These are phyloP conservation scores for Notothenia rossii DNA, from an alignment of 2,113 vertebrate species.

Conservation along the genomic window DNA sequence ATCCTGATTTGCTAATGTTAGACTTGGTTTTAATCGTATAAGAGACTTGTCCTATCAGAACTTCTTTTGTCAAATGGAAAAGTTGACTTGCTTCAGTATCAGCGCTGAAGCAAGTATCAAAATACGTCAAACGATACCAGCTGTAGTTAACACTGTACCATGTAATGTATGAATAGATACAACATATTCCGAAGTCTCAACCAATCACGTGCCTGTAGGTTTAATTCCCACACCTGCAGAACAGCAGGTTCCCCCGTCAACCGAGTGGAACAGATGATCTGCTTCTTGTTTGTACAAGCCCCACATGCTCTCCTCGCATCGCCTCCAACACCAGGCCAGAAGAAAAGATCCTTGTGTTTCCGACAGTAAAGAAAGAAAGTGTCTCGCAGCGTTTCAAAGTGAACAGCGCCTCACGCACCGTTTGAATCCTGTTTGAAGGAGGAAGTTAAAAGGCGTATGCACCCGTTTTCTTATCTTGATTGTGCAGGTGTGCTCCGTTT, in stretches of 20 bases:
- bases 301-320: constrained; percentile 15
- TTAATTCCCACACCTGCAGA: constrained; percentile 11
- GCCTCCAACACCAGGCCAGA: neutral
- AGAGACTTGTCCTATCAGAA: neutral
- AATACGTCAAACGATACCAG: neutral
- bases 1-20: neutral
- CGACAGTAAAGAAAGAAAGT: neutral
- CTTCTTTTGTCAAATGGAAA: neutral
- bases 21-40: neutral
- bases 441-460: neutral
- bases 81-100: neutral
- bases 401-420: neutral
- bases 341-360: too few species aligned
- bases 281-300: constrained; percentile 41
- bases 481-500: constrained; percentile 13
- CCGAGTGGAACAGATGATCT: constrained; percentile 38
- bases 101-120: neutral
- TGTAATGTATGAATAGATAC: neutral
- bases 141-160: neutral
- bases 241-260: neutral
- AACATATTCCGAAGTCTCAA: neutral
- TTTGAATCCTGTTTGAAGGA: constrained; percentile 2
- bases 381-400: neutral
- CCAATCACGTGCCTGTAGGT: neutral
- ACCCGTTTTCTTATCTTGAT: neutral